Conservation (phyloP, 2,888 invertebrate species). For the Pristionchus exspectatus region DNA sequence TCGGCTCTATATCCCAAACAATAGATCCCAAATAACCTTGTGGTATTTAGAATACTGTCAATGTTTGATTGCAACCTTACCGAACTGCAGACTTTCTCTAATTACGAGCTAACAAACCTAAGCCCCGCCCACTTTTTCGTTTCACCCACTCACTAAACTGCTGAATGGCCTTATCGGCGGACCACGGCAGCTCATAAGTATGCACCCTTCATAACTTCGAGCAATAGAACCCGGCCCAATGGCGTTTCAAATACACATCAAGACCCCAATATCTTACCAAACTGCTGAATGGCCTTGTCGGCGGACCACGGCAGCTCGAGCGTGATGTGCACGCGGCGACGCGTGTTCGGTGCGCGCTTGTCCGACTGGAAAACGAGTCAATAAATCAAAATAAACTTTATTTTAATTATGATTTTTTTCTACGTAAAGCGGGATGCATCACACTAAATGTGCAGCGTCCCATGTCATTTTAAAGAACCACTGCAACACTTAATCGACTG, state of each 20-base stretch:
- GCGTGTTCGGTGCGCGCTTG: constrained; percentile 92
- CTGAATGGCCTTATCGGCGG: constrained; percentile 98
- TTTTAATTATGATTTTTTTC: too few relatives aligned
- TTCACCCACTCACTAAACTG: constrained; percentile 87
- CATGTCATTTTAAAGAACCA: too few relatives aligned
- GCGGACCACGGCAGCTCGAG: constrained; percentile 99
- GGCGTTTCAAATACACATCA: neutral
- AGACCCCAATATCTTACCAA: constrained; percentile 84
- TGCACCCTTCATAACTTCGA: too few relatives aligned
- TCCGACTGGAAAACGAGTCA: constrained; percentile 86
- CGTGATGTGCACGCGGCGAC: constrained; percentile 96
- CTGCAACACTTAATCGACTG: too few relatives aligned
- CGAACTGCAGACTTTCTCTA: neutral
- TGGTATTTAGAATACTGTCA: too few relatives aligned
- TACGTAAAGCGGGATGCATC: too few relatives aligned
- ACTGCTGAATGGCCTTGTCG: constrained; percentile 98
- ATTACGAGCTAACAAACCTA: neutral
- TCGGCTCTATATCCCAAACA: too few relatives aligned
- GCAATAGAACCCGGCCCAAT: neutral
- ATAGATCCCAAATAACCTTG: too few relatives aligned
- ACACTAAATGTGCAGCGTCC: too few relatives aligned
- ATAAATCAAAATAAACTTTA: too few relatives aligned
- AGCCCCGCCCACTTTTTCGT: too few relatives aligned
- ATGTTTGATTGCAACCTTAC: too few relatives aligned
- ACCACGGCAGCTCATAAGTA: constrained; percentile 99